Evolutionary conservation across 2,113 vertebrate species (phyloP), one percentile per base, ranked within the genome.

Genomic region (Puma concolor): DNA sequence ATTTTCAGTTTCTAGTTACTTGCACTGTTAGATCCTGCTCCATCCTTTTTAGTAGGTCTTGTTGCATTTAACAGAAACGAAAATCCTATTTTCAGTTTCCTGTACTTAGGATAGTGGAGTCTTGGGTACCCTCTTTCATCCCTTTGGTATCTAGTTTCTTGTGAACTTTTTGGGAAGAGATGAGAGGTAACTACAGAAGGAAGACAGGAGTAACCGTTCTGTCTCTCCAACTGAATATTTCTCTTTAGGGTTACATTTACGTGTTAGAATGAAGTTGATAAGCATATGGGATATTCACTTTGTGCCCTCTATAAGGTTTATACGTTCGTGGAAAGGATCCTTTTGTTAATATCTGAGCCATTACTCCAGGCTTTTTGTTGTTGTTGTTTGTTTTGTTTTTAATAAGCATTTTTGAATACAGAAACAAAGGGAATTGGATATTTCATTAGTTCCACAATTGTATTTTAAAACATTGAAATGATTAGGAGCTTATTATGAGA

Each of bases 401-500:
- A 84, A 67, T 33, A 82, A 91, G 3, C 29, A 19, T 52, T 91
- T 95, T 84, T 69, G 54, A 85, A 86, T 71, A 91, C 1, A 77
- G 25, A 64, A 92, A 74, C 15, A 67, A 48, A 94, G 94, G 52
- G 54, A 94, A 81, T 88, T 91, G 60, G 79, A 63, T 96, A 7
- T 93, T 93, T 90, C 44, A 83, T 79, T 72, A 83, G 29, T 92
- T 63, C n/a, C 27, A 64, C 0, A 33, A 88, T 17, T 85, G 33
- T 76, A 79, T 79, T 86, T 97, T 90, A 88, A 94, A 86, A 92
- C 44, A 63, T 48, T 92, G 60, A 82, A 87, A 83, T 84, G 44
- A 79, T 81, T 52, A 67, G 82, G 23, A 77, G 60, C 23, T 87
- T 94, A 38, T 87, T 92, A 38, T 91, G 64, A 92, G 33, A 92